Evolutionary conservation across 2,888 invertebrate species (phyloP).

Genomic region (Podotricha telesiphe): DNA sequence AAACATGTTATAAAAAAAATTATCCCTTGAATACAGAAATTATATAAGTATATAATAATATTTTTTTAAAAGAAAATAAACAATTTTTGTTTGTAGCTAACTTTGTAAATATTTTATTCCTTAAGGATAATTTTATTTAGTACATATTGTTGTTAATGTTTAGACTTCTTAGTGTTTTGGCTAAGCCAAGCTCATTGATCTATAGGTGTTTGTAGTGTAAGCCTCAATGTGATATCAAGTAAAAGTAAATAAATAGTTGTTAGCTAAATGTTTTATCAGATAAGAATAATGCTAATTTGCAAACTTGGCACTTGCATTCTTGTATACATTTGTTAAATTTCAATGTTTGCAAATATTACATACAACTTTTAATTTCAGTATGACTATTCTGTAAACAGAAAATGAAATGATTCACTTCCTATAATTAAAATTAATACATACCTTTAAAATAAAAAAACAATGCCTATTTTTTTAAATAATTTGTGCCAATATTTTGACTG

Average conservation of each 20-base stretch:
- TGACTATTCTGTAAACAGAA: not conserved
- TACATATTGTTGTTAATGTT: conserved; percentile 35
- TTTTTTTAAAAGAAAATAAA: not conserved
- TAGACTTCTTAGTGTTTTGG: conserved; percentile 34
- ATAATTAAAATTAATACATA: no score
- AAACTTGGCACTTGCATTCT: conserved; percentile 9
- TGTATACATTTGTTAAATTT: not conserved
- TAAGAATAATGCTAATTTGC: conserved; percentile 4
- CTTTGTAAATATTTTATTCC: conserved; percentile 5
- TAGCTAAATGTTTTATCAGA: conserved; percentile 27
- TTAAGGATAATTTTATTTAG: conserved; percentile 16
- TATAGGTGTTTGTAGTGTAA: conserved; percentile 56
- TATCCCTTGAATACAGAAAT: no score
- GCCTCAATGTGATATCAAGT: conserved; percentile 68
- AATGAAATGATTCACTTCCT: no score
- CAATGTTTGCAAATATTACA: not conserved
- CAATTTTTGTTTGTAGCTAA: not conserved
- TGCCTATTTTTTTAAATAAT: conserved; percentile 32
- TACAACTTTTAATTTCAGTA: not conserved
- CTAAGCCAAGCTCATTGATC: conserved; percentile 52
- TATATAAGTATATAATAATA: no score
- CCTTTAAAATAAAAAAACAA: no score
- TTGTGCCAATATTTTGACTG: conserved; percentile 44
- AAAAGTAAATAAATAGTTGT: conserved; percentile 49
- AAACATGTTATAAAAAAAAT: not conserved